These are phyloP conservation scores for Pangasius krempfi DNA, from an alignment of 2,797 vertebrate species.

Conservation along the genomic window DNA sequence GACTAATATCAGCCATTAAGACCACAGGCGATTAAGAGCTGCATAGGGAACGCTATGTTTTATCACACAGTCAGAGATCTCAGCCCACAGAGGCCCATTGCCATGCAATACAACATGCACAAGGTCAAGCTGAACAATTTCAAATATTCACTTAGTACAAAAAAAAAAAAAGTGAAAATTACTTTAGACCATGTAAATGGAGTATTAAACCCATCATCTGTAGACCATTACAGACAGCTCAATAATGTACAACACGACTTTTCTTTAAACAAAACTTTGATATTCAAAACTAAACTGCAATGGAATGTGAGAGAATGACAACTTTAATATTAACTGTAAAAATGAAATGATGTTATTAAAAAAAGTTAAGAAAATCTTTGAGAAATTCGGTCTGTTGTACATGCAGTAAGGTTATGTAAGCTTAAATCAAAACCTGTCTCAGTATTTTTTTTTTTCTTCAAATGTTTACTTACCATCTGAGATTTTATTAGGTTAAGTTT, in stretches of 20 bases:
- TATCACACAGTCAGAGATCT: constrained; percentile 50
- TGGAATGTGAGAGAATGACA: not conserved
- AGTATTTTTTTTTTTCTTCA: constrained; percentile 7
- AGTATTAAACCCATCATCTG: not conserved
- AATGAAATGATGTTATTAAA: constrained; percentile 13
- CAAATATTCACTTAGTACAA: constrained; percentile 39
- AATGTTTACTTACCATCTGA: constrained; percentile 40
- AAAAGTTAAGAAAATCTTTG: not conserved
- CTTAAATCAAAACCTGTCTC: constrained; percentile 21
- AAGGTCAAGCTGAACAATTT: constrained; percentile 44
- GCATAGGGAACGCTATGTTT: constrained; percentile 49
- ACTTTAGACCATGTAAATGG: constrained; percentile 5
- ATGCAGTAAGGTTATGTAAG: not conserved
- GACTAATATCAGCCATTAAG: constrained; percentile 75
- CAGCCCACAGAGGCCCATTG: constrained; percentile 37
- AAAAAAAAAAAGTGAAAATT: not conserved
- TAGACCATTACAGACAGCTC: constrained; percentile 16
- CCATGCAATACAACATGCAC: constrained; percentile 34
- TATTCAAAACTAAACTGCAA: not conserved
- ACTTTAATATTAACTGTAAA: constrained; percentile 18
- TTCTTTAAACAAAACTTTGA: not conserved
- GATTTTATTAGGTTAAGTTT: constrained; percentile 42
- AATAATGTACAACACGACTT: not conserved
- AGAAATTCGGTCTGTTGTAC: not conserved
- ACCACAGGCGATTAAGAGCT: constrained; percentile 65